phyloP scores from a whole-genome alignment of 2,888 invertebrate genomes.

The Lottia scabra region DNA sequence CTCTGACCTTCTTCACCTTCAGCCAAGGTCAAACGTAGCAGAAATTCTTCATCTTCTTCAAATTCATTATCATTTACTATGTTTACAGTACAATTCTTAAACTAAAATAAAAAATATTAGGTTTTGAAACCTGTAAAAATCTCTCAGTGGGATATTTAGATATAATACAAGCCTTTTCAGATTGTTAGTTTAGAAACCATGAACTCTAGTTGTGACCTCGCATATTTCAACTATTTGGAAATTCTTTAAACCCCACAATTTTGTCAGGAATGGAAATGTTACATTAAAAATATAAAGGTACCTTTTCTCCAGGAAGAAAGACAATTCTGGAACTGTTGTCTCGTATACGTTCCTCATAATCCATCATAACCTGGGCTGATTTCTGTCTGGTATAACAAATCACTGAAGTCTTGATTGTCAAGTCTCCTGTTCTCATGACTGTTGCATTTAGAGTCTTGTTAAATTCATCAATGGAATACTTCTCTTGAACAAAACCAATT shows the following conservation, averaged over 20 bases:
- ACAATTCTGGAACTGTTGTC: conserved; percentile 61
- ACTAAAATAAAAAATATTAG: conserved; percentile 29
- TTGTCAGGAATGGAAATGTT: no score
- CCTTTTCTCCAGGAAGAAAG: conserved; percentile 63
- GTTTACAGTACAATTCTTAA: conserved; percentile 62
- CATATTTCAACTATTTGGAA: no score
- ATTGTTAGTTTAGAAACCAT: no score
- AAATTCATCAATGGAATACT: conserved; percentile 61
- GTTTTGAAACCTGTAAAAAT: no score
- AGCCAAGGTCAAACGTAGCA: conserved; percentile 58
- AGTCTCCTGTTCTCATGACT: conserved; percentile 63
- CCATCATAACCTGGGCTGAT: conserved; percentile 62
- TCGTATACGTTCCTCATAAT: conserved; percentile 63
- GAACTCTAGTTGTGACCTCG: no score
- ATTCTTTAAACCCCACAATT: no score
- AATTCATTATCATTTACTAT: conserved; percentile 65
- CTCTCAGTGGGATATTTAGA: no score
- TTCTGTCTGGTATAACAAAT: conserved; percentile 67
- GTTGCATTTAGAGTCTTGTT: conserved; percentile 54
- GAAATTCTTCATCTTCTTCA: conserved; percentile 66
- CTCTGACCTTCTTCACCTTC: conserved; percentile 39
- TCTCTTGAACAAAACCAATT: conserved; percentile 60
- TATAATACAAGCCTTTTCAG: no score
- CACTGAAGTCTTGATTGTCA: conserved; percentile 60
- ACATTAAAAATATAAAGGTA: no score